Conservation (phyloP, 1,140 invertebrate species). For the Babylonia areolata region DNA sequence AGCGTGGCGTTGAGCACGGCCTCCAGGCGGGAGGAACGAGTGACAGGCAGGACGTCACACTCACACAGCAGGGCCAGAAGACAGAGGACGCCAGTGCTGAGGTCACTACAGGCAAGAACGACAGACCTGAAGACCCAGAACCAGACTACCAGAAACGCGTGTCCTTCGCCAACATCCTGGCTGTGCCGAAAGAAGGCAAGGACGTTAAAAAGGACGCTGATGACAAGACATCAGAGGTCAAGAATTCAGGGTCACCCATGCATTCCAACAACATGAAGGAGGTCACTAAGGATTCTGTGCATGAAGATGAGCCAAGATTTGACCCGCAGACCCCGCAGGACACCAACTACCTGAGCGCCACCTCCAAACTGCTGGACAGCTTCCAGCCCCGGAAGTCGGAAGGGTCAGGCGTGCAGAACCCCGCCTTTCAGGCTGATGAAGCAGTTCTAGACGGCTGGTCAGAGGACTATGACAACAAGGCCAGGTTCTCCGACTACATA, state of each 20-base stretch:
- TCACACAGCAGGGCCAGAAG: not conserved
- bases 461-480: not conserved
- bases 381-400: not conserved
- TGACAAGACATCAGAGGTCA: not conserved
- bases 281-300: not conserved
- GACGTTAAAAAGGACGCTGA: not conserved
- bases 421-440: not conserved
- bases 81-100: not conserved
- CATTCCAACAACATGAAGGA: not conserved
- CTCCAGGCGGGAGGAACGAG: not conserved
- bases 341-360: not conserved
- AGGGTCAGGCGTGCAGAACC: not conserved
- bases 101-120: not conserved
- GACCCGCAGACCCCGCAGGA: not conserved
- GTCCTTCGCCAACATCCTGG: not conserved
- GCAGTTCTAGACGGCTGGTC: constrained; percentile 13
- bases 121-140: not conserved
- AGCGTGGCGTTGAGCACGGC: too few relatives aligned
- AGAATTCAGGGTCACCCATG: not conserved
- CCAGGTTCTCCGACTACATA: not conserved
- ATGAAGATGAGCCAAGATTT: too few relatives aligned
- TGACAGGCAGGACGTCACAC: not conserved
- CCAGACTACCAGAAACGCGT: constrained; percentile 21
- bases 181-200: not conserved
- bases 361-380: not conserved